These are phyloP conservation scores for Philaethria dido DNA, from an alignment of 2,888 invertebrate species.

Conservation along the genomic window DNA sequence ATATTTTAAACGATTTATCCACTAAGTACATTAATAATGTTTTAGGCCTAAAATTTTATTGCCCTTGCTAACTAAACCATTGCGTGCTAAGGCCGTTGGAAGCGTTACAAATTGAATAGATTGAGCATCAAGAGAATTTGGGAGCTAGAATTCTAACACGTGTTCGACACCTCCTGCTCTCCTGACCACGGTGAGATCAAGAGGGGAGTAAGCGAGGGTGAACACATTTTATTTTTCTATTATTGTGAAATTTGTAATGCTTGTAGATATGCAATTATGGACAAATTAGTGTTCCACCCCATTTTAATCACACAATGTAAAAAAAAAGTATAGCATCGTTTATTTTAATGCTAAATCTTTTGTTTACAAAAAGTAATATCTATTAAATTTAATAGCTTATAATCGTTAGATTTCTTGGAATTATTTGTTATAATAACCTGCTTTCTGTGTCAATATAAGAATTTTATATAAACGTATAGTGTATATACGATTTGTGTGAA, in stretches of 20 bases:
- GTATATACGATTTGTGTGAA: too few species aligned
- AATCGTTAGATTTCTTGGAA: background rate
- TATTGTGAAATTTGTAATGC: constrained; percentile 71
- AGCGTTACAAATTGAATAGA: constrained; percentile 73
- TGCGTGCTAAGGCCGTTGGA: constrained; percentile 62
- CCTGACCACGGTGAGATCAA: constrained; percentile 54
- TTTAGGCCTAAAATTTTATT: constrained; percentile 54
- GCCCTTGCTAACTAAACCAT: constrained; percentile 56
- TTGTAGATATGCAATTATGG: constrained; percentile 50
- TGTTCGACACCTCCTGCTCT: constrained; percentile 73
- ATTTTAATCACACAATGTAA: constrained; percentile 1
- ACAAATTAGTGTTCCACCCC: constrained; percentile 26
- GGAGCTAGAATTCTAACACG: constrained; percentile 73
- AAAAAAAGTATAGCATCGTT: background rate
- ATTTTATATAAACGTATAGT: too few species aligned
- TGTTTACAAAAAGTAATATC: constrained; percentile 1
- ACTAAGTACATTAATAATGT: constrained; percentile 40
- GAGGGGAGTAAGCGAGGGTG: constrained; percentile 60
- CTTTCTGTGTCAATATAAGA: too few species aligned
- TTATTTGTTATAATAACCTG: too few species aligned
- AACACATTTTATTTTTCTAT: constrained; percentile 65
- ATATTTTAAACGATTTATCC: constrained; percentile 19
- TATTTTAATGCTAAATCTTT: background rate
- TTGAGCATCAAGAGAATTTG: constrained; percentile 54
- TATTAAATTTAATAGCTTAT: background rate